Evolutionary conservation across 2,113 vertebrate genomes (phyloP), one percentile per base, ranked within the genome.

Genomic region (Stigmatopora nigra): DNA sequence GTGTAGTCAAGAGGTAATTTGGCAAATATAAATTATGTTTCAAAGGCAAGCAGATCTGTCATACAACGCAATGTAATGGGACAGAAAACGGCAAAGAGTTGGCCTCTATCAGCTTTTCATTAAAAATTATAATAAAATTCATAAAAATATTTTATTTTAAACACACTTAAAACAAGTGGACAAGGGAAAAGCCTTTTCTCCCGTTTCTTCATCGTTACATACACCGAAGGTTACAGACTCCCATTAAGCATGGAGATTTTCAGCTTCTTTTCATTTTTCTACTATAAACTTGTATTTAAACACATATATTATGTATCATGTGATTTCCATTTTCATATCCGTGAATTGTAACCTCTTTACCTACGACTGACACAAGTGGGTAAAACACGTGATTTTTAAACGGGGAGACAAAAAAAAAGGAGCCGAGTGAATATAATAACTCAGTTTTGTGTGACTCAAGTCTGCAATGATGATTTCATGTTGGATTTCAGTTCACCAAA

Each of bases 121-220:
- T 92, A 67, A 71, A 93, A 91, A 91, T 93, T 93, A 93, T 90
- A 93, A 92, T 93, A 94, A 93, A 93, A 92, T 92, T 78, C 92
- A 95, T 94, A 96, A 96, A 97, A 97, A 98, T 94, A 95, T 80
- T 81, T 92, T 92, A 93, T 92, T 94, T 93, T 93, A 92, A 92
- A 92, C 92, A 91, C 90, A 90, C 88, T 92, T 93, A 93, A 93
- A 93, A 93, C 90, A 69, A 90, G 89, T 87, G 83, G 89, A 90
- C 75, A 89, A 77, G 86, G 65, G 68, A 85, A 87, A 70, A 84
- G 78, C 65, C 70, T 75, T 75, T 84, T 73, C 70, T 61, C 45
- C 41, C 59, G 6, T 71, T 72, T 74, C 61, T 77, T 73, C 75
- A 69, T 73, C 1, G 11, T 58, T 65, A 67, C 71, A 70, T 64